These are phyloP conservation scores for Spilosoma lubricipeda DNA, from an alignment of 2,888 invertebrate species.

Conservation along the genomic window DNA sequence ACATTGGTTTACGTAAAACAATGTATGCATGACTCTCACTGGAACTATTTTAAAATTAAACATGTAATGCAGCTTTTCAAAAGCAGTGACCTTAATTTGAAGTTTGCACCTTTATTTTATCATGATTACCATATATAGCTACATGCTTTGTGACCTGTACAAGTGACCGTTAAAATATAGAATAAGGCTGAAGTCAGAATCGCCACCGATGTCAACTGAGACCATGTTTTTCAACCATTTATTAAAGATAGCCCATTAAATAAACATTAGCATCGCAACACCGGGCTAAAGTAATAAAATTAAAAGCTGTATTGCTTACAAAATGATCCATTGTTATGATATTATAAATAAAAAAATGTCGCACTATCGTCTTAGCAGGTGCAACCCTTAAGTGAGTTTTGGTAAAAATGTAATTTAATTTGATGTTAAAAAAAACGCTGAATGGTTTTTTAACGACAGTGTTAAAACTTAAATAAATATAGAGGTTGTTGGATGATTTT, in stretches of 20 bases:
- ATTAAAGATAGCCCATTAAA: conserved; percentile 59
- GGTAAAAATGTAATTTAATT: conserved; percentile 48
- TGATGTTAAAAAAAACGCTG: conserved; percentile 18
- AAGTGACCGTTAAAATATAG: not conserved
- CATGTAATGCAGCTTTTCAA: not conserved
- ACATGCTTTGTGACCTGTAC: not conserved
- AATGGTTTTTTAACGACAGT: conserved; percentile 24
- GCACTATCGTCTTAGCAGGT: conserved; percentile 48
- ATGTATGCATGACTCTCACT: not conserved
- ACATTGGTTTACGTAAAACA: no score
- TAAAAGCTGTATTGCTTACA: conserved; percentile 54
- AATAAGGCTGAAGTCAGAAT: not conserved
- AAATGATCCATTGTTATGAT: conserved; percentile 53
- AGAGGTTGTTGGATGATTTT: not conserved
- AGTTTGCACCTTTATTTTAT: not conserved
- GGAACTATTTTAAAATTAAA: not conserved
- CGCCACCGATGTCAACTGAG: conserved; percentile 26
- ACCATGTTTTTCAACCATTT: conserved; percentile 33
- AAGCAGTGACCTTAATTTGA: not conserved
- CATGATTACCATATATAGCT: not conserved
- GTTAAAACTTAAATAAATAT: conserved; percentile 10
- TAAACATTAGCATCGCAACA: conserved; percentile 58
- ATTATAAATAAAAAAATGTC: conserved; percentile 45
- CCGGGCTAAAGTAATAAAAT: conserved; percentile 62
- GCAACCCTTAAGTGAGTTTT: conserved; percentile 45